Conservation (phyloP, 2,888 invertebrate species). For the Epiblema foenella region DNA sequence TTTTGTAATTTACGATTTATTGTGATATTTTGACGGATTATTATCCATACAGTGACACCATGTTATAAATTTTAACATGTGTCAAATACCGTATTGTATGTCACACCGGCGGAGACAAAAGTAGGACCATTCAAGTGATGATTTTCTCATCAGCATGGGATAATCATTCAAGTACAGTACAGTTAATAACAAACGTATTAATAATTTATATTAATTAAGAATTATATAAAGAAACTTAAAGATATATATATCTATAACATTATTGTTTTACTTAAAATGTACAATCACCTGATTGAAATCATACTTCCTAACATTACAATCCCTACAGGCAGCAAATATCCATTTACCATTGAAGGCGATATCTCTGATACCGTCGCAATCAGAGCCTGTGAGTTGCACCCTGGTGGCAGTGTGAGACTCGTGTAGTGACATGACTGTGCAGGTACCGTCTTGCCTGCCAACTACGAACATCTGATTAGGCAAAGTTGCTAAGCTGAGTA, state of each 20-base stretch:
- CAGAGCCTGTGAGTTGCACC: constrained; percentile 88
- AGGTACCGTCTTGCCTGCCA: constrained; percentile 87
- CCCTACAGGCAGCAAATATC: constrained; percentile 87
- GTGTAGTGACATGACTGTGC: constrained; percentile 80
- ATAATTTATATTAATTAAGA: neutral
- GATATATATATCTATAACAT: constrained; percentile 12
- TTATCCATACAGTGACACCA: too few relatives aligned
- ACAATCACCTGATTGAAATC: constrained; percentile 79
- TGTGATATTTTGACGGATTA: too few relatives aligned
- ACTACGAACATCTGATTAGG: constrained; percentile 80
- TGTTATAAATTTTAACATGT: too few relatives aligned
- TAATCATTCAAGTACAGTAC: neutral
- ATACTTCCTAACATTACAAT: constrained; percentile 87
- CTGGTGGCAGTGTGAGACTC: constrained; percentile 62
- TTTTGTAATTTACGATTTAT: too few relatives aligned
- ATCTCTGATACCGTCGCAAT: constrained; percentile 88
- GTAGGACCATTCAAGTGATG: neutral
- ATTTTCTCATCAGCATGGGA: neutral
- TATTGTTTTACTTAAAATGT: constrained; percentile 73
- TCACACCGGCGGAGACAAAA: too few relatives aligned
- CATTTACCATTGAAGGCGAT: constrained; percentile 84
- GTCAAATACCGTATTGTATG: too few relatives aligned
- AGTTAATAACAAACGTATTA: constrained; percentile 4
- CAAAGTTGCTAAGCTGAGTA: constrained; percentile 80
- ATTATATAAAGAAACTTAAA: constrained; percentile 14